phyloP scores from a whole-genome alignment of 2,888 invertebrate genomes.

The Sacculina carcini region DNA sequence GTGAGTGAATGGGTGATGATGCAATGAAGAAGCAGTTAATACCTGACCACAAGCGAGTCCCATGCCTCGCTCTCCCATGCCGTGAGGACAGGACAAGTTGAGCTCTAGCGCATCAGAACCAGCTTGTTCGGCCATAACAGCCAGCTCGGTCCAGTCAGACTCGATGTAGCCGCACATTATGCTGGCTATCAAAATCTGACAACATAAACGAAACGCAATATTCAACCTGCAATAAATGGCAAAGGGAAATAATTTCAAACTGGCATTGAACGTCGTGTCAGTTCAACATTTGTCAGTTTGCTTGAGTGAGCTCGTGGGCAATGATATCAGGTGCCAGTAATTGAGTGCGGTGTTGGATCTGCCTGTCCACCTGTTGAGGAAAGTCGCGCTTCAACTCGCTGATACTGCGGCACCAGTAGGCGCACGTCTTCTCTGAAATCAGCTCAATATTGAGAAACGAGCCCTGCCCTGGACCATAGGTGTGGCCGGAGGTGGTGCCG shows the following conservation, averaged over 20 bases:
- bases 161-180: constrained; percentile 77
- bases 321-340: too few relatives aligned
- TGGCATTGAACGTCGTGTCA: too few relatives aligned
- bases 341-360: too few relatives aligned
- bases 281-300: too few relatives aligned
- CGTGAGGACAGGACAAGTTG: constrained; percentile 92
- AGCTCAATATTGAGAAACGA: constrained; percentile 92
- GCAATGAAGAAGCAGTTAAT: too few relatives aligned
- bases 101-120: constrained; percentile 87
- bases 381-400: constrained; percentile 71
- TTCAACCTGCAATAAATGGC: too few relatives aligned
- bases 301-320: too few relatives aligned
- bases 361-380: constrained; percentile 41
- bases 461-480: constrained; percentile 83
- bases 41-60: constrained; percentile 93
- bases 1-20: too few relatives aligned
- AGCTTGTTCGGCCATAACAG: constrained; percentile 43
- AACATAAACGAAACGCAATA: too few relatives aligned
- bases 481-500: constrained; percentile 70
- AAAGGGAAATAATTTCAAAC: too few relatives aligned
- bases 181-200: constrained; percentile 64
- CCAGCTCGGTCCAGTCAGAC: constrained; percentile 62
- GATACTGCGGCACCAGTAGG: constrained; percentile 75
- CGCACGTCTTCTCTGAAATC: constrained; percentile 82
- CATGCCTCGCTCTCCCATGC: constrained; percentile 97